Evolutionary conservation across 2,888 invertebrate genomes (phyloP), one percentile per base, ranked within the genome.

Genomic region (Dryobotodes eremita): DNA sequence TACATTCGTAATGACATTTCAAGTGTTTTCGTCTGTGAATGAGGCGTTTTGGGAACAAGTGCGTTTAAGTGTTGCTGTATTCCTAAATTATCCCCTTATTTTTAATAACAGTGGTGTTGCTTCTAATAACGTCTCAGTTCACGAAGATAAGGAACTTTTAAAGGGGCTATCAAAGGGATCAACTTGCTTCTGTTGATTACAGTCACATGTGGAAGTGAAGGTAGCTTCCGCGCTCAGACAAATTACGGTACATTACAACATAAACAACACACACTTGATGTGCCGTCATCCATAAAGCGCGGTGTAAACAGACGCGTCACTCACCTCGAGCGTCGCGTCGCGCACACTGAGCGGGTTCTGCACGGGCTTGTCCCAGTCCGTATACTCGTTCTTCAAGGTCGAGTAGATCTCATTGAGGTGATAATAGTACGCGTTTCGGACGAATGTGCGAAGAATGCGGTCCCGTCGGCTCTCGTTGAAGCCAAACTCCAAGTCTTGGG

Each of bases 361-460:
- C 88, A 98, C 98, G 4, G 98, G 98, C 90, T 98, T 98, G 95
- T 98, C 99, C 99, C 99, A 99, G 95, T 99, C 99, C 80, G 99
- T 99, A 96, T 99, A 99, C 95, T 99, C 99, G 94, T 99, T 99
- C 95, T 98, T 97, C 90, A 99, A 97, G 75, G 99, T 99, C 74
- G 99, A 99, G 95, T 99, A 98, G 92, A 99, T 99, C 97, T 99
- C 99, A 95, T 99, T 99, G 90, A 99, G 97, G 96, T 99, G 99
- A 96, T 98, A 99, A 93, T 98, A 98, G 96, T 98, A 99, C 79
- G 99, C 98, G 97, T 99, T 99, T 86, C 99, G 98, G 84, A 99
- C 99, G 95, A 98, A 98, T 71, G 99, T 99, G 96, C 99, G 97
- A 89, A 99, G 97, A 92, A 99, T 98, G 82, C 98, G 97, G 95